phyloP scores from a whole-genome alignment of 2,113 vertebrate species.

The Lampris incognitus region DNA sequence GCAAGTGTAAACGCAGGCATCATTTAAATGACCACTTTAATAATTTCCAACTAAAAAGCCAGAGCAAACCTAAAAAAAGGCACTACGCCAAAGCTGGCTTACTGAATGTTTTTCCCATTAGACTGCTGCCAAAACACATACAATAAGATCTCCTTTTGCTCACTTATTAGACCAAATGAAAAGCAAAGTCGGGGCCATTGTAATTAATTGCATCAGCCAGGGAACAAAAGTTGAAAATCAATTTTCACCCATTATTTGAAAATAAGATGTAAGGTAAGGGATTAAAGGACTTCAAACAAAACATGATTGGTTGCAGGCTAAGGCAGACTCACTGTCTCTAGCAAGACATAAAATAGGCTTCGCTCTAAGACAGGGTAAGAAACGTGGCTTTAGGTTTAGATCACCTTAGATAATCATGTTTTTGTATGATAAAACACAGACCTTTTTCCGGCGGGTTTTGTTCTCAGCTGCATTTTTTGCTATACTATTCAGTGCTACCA shows the following conservation, averaged over 20 bases:
- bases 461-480: conserved; percentile 32
- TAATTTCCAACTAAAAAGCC: background rate
- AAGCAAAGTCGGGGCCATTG: conserved; percentile 8
- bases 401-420: background rate
- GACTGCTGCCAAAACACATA: conserved; percentile 27
- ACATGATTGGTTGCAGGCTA: conserved; percentile 13
- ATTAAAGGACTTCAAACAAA: conserved; percentile 18
- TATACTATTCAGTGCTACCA: conserved; percentile 24
- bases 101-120: background rate
- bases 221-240: conserved; percentile 11
- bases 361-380: conserved; percentile 27
- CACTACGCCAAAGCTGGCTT: background rate
- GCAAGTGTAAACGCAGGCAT: background rate
- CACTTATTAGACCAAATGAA: conserved; percentile 11
- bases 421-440: background rate
- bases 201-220: conserved; percentile 30
- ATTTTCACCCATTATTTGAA: conserved; percentile 29
- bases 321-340: conserved; percentile 36
- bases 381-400: conserved; percentile 26
- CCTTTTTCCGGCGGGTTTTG: conserved; percentile 6
- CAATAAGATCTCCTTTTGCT: conserved; percentile 25
- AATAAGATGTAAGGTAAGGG: conserved; percentile 16
- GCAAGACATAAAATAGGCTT: conserved; percentile 28
- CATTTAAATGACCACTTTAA: background rate
- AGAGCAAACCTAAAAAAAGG: background rate